phyloP scores from a whole-genome alignment of 2,113 vertebrate species.

The Corythoichthys haematopterus region DNA sequence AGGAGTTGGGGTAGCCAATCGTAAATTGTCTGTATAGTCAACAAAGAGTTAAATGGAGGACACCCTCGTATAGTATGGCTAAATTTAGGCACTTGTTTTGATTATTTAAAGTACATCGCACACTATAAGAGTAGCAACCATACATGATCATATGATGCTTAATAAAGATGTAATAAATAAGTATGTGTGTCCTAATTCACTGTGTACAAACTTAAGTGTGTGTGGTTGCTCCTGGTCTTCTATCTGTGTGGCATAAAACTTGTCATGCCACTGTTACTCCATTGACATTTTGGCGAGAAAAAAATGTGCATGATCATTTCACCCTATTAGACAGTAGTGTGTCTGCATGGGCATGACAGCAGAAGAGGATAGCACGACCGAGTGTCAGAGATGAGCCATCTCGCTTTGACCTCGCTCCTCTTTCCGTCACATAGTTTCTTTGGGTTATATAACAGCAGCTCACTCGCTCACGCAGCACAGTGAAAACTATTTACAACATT shows the following conservation, averaged over 20 bases:
- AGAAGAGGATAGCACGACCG: conserved; percentile 15
- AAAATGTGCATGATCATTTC: background rate
- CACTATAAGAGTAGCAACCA: background rate
- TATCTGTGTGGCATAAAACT: background rate
- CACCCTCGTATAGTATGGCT: no score
- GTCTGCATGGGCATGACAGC: conserved; percentile 25
- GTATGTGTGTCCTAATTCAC: no score
- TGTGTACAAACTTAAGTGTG: background rate
- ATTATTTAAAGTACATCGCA: no score
- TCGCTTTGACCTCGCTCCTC: background rate
- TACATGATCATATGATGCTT: background rate
- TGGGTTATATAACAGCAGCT: conserved; percentile 26
- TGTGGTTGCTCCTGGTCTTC: background rate
- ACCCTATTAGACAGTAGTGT: background rate
- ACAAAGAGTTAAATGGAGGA: no score
- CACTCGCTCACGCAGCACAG: background rate
- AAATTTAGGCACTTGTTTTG: no score
- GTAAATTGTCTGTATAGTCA: no score
- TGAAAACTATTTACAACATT: conserved; percentile 2
- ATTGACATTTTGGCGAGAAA: background rate
- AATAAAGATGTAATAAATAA: background rate
- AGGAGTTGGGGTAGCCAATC: no score
- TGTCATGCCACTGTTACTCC: background rate
- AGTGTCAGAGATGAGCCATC: conserved; percentile 27
- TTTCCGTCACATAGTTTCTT: conserved; percentile 14